These are phyloP conservation scores for Cryptomyrus ogoouensis DNA, from an alignment of 2,113 vertebrate species.

Conservation along the genomic window DNA sequence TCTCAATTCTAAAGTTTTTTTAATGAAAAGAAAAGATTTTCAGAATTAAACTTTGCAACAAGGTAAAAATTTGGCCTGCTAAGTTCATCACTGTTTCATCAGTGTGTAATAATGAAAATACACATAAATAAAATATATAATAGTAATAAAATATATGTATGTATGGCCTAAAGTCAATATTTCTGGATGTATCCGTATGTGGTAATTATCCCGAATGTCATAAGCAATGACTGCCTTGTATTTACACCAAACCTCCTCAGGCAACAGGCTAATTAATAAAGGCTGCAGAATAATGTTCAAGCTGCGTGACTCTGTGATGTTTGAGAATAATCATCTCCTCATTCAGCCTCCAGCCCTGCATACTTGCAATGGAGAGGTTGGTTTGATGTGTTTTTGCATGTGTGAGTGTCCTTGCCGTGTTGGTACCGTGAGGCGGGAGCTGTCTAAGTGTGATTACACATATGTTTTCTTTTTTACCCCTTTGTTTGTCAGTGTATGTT, in stretches of 20 bases:
- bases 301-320: conserved; percentile 30
- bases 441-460: conserved; percentile 2
- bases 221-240: conserved; percentile 41
- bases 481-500: conserved; percentile 13
- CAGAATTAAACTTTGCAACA: conserved; percentile 31
- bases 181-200: conserved; percentile 40
- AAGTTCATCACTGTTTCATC: conserved; percentile 36
- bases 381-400: conserved; percentile 14
- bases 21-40: conserved; percentile 52
- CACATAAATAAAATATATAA: conserved; percentile 23
- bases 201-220: conserved; percentile 44
- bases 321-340: conserved; percentile 40
- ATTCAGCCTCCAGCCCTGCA: conserved; percentile 26
- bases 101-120: conserved; percentile 39
- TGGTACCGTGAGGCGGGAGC: background rate
- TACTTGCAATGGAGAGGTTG: conserved; percentile 26
- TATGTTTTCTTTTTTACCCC: conserved; percentile 12
- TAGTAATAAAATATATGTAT: conserved; percentile 33
- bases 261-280: conserved; percentile 50
- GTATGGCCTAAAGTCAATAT: conserved; percentile 43
- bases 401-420: conserved; percentile 8
- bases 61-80: conserved; percentile 24
- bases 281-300: conserved; percentile 29
- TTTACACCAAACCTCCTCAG: conserved; percentile 37
- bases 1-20: conserved; percentile 41